Evolutionary conservation across 2,888 invertebrate species (phyloP).

Genomic region (Vesta saturnalis): DNA sequence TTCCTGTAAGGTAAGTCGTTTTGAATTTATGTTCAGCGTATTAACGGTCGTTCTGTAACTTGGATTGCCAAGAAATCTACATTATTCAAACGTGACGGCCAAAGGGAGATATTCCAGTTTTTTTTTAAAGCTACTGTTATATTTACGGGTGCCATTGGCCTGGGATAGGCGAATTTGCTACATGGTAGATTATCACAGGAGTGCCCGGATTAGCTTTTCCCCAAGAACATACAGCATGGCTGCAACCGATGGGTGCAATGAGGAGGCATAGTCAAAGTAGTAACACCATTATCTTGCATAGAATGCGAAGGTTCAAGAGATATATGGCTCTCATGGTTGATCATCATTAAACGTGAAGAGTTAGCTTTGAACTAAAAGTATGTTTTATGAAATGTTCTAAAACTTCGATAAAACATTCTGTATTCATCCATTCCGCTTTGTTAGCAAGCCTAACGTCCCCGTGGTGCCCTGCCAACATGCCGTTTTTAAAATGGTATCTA

Average conservation of each 20-base stretch:
- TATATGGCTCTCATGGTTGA: not conserved
- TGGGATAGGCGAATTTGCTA: too few species aligned
- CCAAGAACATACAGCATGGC: too few species aligned
- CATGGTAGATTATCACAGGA: too few species aligned
- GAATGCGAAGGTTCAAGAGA: not conserved
- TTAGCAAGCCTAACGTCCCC: conserved; percentile 1
- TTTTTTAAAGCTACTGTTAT: too few species aligned
- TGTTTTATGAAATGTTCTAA: not conserved
- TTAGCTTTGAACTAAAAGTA: not conserved
- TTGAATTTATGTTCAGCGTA: too few species aligned
- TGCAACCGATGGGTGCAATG: not conserved
- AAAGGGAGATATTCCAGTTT: too few species aligned
- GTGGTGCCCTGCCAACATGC: conserved; percentile 6
- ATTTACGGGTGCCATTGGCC: too few species aligned
- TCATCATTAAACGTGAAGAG: not conserved
- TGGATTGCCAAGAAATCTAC: too few species aligned
- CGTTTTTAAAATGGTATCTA: conserved; percentile 2
- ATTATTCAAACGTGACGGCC: too few species aligned
- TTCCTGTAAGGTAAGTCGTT: too few species aligned
- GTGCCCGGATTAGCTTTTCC: too few species aligned
- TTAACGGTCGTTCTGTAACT: too few species aligned
- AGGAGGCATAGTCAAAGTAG: not conserved
- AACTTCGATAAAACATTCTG: not conserved
- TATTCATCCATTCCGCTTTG: conserved; percentile 9
- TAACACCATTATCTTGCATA: not conserved